Conservation (phyloP, 1,140 invertebrate genomes). For the Anastatus disparis region DNA sequence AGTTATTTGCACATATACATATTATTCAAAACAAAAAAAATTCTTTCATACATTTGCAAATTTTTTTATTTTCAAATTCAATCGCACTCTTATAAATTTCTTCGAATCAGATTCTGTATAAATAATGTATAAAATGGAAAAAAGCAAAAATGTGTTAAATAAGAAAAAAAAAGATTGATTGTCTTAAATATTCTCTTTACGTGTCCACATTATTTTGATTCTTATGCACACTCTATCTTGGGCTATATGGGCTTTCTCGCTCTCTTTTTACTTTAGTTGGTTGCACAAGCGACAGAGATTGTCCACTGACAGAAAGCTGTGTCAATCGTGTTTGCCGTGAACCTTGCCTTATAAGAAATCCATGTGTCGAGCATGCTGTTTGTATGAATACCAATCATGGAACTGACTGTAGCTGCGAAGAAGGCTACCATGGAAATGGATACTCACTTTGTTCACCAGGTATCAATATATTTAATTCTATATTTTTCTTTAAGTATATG, state of each 20-base stretch:
- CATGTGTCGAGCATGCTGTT: slow-evolving; percentile 84
- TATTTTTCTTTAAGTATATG: not conserved
- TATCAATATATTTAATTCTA: slow-evolving; percentile 59
- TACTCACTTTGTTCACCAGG: slow-evolving; percentile 81
- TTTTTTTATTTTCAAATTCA: slow-evolving; percentile 36
- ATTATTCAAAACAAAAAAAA: slow-evolving; percentile 1
- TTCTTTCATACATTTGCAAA: not conserved
- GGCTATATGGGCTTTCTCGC: slow-evolving; percentile 64
- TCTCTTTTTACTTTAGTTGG: slow-evolving; percentile 74
- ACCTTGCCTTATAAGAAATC: slow-evolving; percentile 84
- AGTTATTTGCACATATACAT: slow-evolving; percentile 5
- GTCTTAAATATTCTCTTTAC: too few species aligned
- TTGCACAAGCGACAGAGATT: slow-evolving; percentile 85
- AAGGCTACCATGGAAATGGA: slow-evolving; percentile 88
- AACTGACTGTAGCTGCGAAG: slow-evolving; percentile 84
- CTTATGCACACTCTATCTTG: slow-evolving; percentile 59
- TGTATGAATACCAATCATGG: slow-evolving; percentile 90
- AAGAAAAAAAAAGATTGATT: not conserved
- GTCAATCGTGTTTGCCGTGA: slow-evolving; percentile 82
- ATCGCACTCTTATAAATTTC: slow-evolving; percentile 30
- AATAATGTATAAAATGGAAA: not conserved
- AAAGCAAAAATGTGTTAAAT: not conserved
- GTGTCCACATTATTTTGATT: too few species aligned
- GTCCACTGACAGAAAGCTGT: slow-evolving; percentile 82
- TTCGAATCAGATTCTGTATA: slow-evolving; percentile 18